Conservation (phyloP, 2,113 vertebrate species). For the Alectura lathami region DNA sequence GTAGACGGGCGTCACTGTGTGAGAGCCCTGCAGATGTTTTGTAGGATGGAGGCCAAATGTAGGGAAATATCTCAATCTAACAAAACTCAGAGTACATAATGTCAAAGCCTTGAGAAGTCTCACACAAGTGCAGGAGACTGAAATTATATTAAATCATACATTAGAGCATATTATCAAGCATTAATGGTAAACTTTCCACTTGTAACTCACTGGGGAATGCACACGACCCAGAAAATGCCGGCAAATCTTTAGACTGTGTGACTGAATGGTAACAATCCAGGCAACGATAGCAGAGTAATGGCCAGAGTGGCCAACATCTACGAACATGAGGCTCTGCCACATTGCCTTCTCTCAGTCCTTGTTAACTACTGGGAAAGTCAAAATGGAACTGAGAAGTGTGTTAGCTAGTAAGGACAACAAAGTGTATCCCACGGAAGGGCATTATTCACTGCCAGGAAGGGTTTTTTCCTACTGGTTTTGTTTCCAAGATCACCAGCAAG, state of each 20-base stretch:
- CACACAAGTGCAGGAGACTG: neutral
- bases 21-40: constrained; percentile 17
- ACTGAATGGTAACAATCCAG: neutral
- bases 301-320: neutral
- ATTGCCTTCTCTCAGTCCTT: neutral
- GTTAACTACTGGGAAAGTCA: neutral
- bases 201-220: accelerated
- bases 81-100: neutral
- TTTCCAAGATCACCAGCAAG: no score
- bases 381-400: neutral
- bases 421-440: neutral
- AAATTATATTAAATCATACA: neutral
- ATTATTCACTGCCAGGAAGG: neutral
- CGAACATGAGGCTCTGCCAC: neutral
- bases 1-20: neutral
- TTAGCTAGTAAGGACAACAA: neutral
- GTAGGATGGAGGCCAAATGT: neutral
- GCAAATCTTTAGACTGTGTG: neutral
- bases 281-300: neutral
- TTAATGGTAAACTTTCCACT: neutral
- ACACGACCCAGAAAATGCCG: neutral
- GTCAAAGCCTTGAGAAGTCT: neutral
- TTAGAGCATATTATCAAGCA: accelerated
- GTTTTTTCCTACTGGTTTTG: no score
- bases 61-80: neutral